Evolutionary conservation across 2,797 vertebrate species (phyloP).

Genomic region (Pempheris klunzingeri): DNA sequence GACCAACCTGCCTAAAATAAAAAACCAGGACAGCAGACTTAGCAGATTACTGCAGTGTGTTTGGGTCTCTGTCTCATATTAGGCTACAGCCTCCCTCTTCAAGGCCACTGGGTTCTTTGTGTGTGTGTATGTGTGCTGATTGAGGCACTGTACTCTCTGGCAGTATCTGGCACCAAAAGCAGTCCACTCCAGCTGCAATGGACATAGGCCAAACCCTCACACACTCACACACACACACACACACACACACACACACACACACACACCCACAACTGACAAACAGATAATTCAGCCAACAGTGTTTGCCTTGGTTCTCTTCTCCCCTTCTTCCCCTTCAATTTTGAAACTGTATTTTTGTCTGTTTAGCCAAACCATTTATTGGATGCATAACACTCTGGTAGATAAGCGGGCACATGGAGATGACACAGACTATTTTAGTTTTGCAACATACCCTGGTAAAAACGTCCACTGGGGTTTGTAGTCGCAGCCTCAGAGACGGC

Average conservation of each 20-base stretch:
- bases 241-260: conserved; percentile 40
- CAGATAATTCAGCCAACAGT: conserved; percentile 30
- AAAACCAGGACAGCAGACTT: not conserved
- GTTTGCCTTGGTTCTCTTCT: not conserved
- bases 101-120: conserved; percentile 45
- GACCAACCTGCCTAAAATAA: not conserved
- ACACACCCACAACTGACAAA: conserved; percentile 46
- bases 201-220: conserved; percentile 66
- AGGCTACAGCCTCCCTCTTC: conserved; percentile 8
- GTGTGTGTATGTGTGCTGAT: conserved; percentile 14
- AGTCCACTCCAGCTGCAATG: conserved; percentile 81
- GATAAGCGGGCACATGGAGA: not conserved
- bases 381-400: not conserved
- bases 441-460: conserved; percentile 82
- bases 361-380: not conserved
- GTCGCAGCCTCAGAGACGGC: conserved; percentile 80
- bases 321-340: not conserved
- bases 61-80: conserved; percentile 20
- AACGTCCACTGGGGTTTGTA: conserved; percentile 80
- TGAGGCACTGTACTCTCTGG: conserved; percentile 68
- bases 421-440: not conserved
- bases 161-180: conserved; percentile 82
- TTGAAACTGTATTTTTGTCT: not conserved
- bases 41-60: not conserved
- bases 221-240: conserved; percentile 32